Conservation (phyloP, 2,113 vertebrate species). For the Ranitomeya imitator region DNA sequence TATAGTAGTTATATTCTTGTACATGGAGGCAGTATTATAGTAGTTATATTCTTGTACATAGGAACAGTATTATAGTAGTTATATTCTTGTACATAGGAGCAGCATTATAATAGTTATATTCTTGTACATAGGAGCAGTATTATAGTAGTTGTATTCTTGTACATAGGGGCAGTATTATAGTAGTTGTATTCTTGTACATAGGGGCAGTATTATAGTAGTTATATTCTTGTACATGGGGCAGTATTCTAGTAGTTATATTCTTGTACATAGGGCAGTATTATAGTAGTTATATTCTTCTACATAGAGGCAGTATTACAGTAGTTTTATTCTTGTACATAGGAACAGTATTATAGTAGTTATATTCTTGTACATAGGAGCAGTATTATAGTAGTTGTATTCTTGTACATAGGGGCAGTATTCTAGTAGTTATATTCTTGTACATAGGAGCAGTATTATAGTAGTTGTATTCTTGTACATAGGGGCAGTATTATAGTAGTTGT, state of each 20-base stretch:
- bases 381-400: no score
- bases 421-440: no score
- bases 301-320: not conserved
- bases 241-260: constrained; percentile 6
- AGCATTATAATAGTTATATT: no score
- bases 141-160: no score
- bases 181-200: not conserved
- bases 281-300: not conserved
- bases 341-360: constrained; percentile 2
- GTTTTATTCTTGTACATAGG: constrained; percentile 10
- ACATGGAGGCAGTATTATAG: no score
- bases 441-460: no score
- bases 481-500: not conserved
- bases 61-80: no score
- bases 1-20: no score
- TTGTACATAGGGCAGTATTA: not conserved
- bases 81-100: no score
- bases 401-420: no score
- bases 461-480: not conserved
- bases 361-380: not conserved
- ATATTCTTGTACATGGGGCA: not conserved
- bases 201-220: not conserved
- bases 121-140: no score
- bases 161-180: not conserved
- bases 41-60: no score